These are phyloP conservation scores for Eucera pruinosa DNA, from an alignment of 2,888 invertebrate species.

Conservation along the genomic window DNA sequence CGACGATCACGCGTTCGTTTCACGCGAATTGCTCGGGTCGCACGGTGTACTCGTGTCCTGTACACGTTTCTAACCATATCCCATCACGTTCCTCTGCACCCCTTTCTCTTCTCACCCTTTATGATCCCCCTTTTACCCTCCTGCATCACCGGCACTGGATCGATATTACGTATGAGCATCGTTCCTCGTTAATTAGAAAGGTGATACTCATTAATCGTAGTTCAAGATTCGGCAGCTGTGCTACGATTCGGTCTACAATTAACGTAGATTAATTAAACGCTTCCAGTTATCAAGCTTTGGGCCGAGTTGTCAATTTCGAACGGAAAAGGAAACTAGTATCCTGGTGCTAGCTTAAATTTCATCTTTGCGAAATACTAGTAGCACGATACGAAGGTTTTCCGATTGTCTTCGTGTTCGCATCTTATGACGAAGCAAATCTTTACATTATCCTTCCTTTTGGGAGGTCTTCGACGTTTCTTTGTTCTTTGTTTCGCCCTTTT, in stretches of 20 bases:
- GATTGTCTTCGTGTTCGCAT: not conserved
- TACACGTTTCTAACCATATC: constrained; percentile 18
- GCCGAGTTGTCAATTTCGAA: constrained; percentile 10
- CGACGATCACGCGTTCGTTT: constrained; percentile 28
- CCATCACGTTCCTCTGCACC: not conserved
- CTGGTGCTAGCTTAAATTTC: too few species aligned
- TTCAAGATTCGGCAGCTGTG: constrained; percentile 75
- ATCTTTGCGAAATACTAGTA: constrained; percentile 3
- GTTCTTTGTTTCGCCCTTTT: not conserved
- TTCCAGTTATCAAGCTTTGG: constrained; percentile 77
- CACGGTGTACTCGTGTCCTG: not conserved
- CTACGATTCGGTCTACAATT: constrained; percentile 77
- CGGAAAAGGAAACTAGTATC: constrained; percentile 11
- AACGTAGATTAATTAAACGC: constrained; percentile 81
- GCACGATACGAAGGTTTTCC: constrained; percentile 10
- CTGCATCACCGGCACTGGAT: constrained; percentile 53
- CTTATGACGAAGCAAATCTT: not conserved
- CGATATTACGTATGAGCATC: constrained; percentile 68
- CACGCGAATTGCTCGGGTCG: constrained; percentile 25
- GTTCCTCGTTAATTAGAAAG: constrained; percentile 80
- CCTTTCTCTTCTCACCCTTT: constrained; percentile 9
- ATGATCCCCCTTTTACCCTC: constrained; percentile 42
- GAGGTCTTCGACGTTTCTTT: not conserved
- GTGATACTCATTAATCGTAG: constrained; percentile 80
- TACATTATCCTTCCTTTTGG: not conserved